These are phyloP conservation scores for Actinemys pallida DNA, from an alignment of 2,113 vertebrate species.

Conservation along the genomic window DNA sequence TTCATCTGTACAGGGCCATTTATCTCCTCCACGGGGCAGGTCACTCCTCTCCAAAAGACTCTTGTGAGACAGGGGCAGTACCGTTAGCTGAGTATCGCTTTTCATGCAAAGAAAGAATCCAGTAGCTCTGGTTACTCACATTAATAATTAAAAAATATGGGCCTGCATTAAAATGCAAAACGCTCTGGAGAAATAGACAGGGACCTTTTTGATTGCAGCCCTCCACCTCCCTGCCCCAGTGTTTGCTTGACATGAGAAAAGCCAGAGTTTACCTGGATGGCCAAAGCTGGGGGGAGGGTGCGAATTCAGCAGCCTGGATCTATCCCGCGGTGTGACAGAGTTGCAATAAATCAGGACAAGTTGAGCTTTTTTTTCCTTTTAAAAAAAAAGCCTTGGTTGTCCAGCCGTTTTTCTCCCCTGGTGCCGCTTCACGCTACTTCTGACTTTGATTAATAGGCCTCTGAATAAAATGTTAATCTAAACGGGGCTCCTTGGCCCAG, in stretches of 20 bases:
- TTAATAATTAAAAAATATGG: constrained; percentile 67
- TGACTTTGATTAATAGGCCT: constrained; percentile 86
- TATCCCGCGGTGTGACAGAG: not conserved
- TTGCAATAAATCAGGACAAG: constrained; percentile 57
- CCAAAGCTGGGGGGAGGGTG: constrained; percentile 19
- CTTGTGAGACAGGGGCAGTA: constrained; percentile 74
- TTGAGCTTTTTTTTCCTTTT: not conserved
- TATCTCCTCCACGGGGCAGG: constrained; percentile 9
- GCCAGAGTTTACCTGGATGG: constrained; percentile 67
- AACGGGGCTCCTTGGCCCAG: constrained; percentile 57
- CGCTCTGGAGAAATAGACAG: constrained; percentile 17
- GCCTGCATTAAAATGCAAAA: not conserved
- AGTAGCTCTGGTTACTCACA: constrained; percentile 48
- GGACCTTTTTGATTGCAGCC: not conserved
- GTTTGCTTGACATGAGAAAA: constrained; percentile 70
- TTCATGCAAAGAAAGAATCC: constrained; percentile 61
- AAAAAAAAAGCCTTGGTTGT: constrained; percentile 28
- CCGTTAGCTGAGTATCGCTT: constrained; percentile 50
- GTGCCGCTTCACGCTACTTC: constrained; percentile 67
- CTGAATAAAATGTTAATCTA: constrained; percentile 81
- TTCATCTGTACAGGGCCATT: constrained; percentile 17
- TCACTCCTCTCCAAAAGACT: constrained; percentile 75
- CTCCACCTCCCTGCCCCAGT: not conserved
- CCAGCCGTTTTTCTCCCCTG: constrained; percentile 66
- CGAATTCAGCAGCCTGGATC: constrained; percentile 20